A percentile compares a stretch with the other conserved stretches of the same genome.
These are phyloP conservation scores for Nemapogon koenigi DNA, from an alignment of 2,888 invertebrate genomes.

Conservation along the genomic window DNA sequence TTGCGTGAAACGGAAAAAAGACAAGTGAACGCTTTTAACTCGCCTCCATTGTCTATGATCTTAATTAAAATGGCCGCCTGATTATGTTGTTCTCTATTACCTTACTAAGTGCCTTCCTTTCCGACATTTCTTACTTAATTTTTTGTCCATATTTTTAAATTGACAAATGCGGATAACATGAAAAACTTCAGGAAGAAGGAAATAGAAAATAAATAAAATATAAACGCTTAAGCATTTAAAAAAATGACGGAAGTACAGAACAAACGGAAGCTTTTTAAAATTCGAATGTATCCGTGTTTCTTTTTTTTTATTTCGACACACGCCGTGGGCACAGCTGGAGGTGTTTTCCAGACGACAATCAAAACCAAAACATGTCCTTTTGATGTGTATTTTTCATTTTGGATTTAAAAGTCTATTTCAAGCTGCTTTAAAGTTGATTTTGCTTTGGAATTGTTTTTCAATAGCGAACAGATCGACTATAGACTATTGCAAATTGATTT, in stretches of 20 bases:
- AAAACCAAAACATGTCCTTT: too few species aligned
- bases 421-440: neutral
- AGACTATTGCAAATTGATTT: constrained; percentile 46
- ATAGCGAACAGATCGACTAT: neutral
- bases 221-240: neutral
- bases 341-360: too few species aligned
- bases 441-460: neutral
- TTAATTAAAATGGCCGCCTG: constrained; percentile 26
- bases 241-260: neutral
- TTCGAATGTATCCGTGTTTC: too few species aligned
- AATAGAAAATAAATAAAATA: neutral
- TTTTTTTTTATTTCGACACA: too few species aligned
- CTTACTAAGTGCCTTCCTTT: constrained; percentile 21
- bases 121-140: constrained; percentile 20
- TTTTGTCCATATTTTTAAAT: neutral
- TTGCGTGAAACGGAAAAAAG: constrained; percentile 38
- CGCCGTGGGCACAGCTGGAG: too few species aligned
- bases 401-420: neutral
- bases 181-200: neutral
- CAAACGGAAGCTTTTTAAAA: too few species aligned
- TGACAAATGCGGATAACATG: neutral
- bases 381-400: neutral
- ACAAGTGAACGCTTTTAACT: constrained; percentile 42
- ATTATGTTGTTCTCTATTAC: constrained; percentile 32
- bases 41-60: constrained; percentile 42